Evolutionary conservation across 2,113 vertebrate genomes (phyloP).

Genomic region (Vidua chalybeata): DNA sequence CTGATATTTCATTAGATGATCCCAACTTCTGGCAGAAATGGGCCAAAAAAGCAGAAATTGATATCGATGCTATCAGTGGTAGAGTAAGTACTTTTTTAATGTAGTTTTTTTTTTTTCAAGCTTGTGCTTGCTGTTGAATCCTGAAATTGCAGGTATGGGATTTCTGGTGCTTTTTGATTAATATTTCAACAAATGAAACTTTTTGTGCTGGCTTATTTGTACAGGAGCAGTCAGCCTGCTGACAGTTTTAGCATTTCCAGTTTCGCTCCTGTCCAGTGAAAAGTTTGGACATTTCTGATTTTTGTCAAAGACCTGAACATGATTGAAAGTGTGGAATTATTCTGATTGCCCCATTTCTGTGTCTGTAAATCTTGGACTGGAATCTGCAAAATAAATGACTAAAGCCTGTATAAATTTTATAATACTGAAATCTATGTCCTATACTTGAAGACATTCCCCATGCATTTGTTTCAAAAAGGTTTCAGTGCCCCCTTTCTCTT

Average conservation of each 20-base stretch:
- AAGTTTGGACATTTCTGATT: background rate
- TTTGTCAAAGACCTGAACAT: background rate
- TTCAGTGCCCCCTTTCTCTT: background rate
- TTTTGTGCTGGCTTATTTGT: background rate
- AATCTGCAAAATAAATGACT: background rate
- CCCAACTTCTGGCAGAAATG: slow-evolving; percentile 99
- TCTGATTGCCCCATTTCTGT: background rate
- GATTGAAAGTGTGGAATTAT: background rate
- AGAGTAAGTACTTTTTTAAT: slow-evolving; percentile 83
- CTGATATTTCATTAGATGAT: slow-evolving; percentile 97
- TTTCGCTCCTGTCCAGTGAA: background rate
- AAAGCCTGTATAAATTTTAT: background rate
- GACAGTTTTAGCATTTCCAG: background rate
- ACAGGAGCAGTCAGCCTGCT: background rate
- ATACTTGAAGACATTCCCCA: fast-evolving
- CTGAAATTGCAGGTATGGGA: background rate
- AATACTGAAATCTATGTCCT: background rate
- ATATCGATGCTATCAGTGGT: slow-evolving; percentile 91
- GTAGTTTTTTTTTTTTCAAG: background rate
- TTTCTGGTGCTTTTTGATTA: background rate
- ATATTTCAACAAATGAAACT: background rate
- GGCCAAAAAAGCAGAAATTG: slow-evolving; percentile 99
- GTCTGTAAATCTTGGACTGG: background rate
- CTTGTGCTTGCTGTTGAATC: background rate
- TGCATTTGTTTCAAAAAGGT: background rate